These are phyloP conservation scores for Papilio polyxenes DNA, from an alignment of 1,140 invertebrate genomes.

Conservation along the genomic window DNA sequence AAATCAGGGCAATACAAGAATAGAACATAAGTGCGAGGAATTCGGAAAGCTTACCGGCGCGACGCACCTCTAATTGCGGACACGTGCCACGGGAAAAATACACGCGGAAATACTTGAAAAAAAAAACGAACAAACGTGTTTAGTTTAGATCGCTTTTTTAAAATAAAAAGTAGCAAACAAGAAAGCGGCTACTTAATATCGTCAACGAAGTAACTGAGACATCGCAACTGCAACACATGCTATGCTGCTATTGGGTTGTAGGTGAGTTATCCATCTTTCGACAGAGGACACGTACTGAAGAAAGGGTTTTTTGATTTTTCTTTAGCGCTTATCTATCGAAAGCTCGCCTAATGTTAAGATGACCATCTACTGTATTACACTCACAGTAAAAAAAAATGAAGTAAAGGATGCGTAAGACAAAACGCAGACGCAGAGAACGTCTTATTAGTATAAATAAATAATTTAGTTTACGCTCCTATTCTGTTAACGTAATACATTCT, in stretches of 20 bases:
- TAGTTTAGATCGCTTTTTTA: background rate
- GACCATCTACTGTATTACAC: no score
- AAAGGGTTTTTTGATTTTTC: no score
- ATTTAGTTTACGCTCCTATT: background rate
- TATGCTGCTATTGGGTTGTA: no score
- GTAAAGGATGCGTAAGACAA: background rate
- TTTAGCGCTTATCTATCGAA: no score
- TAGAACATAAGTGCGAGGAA: slow-evolving; percentile 33
- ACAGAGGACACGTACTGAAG: no score
- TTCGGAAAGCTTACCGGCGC: slow-evolving; percentile 33
- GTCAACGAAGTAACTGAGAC: no score
- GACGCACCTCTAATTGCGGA: slow-evolving; percentile 33
- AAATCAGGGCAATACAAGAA: slow-evolving; percentile 29
- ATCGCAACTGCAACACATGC: no score
- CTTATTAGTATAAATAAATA: background rate
- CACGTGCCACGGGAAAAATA: slow-evolving; percentile 6
- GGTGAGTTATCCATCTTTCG: no score
- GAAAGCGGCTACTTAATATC: no score
- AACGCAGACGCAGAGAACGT: background rate
- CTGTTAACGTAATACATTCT: background rate
- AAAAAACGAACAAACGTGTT: background rate
- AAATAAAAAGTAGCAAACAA: no score
- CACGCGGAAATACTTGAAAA: slow-evolving; percentile 14
- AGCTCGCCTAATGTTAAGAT: no score
- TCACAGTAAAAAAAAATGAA: background rate